phyloP scores from a whole-genome alignment of 2,113 vertebrate species.

The Neogobius melanostomus region DNA sequence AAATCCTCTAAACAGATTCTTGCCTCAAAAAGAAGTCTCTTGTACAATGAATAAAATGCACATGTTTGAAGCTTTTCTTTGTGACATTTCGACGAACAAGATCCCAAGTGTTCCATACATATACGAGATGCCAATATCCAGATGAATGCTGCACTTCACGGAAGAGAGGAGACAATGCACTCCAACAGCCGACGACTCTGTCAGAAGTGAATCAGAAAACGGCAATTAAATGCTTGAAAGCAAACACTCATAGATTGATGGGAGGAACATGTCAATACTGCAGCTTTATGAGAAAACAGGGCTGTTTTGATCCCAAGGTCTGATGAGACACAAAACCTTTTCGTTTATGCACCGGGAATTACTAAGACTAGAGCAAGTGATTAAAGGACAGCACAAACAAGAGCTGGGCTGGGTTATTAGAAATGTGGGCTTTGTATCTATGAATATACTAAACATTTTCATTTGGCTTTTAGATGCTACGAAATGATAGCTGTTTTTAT shows the following conservation, averaged over 20 bases:
- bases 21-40: too few relatives aligned
- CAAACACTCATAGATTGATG: background rate
- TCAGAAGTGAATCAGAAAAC: slow-evolving; percentile 12
- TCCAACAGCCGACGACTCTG: slow-evolving; percentile 26
- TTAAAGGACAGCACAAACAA: too few relatives aligned
- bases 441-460: too few relatives aligned
- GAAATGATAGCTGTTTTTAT: too few relatives aligned
- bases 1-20: too few relatives aligned
- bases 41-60: slow-evolving; percentile 4
- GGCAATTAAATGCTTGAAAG: slow-evolving; percentile 18
- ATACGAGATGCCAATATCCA: slow-evolving; percentile 22
- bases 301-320: background rate
- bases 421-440: too few relatives aligned
- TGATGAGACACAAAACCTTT: background rate
- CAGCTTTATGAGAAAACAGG: background rate
- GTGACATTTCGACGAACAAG: slow-evolving; percentile 28
- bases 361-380: too few relatives aligned
- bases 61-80: slow-evolving; percentile 31
- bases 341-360: too few relatives aligned
- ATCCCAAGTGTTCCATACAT: slow-evolving; percentile 14
- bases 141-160: slow-evolving; percentile 21
- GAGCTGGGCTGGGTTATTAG: too few relatives aligned
- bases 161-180: slow-evolving; percentile 11
- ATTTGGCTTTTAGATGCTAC: too few relatives aligned
- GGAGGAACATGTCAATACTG: slow-evolving; percentile 1